Base-by-base conservation (phyloP, 2,888 invertebrate genomes). In the Endotricha flammealis region DNA sequence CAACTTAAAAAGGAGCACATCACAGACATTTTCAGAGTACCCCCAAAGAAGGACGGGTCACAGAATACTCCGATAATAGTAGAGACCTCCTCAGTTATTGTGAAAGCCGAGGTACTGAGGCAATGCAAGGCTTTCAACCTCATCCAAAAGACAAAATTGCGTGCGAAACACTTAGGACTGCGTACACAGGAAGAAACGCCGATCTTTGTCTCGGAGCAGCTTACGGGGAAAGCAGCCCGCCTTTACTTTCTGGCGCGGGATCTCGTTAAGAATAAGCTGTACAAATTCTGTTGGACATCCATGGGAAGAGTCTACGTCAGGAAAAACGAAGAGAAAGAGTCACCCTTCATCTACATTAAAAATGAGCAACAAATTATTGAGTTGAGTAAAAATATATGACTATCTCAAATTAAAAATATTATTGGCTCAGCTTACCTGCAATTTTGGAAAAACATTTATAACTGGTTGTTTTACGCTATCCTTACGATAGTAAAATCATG, bases 231-330 rank as follows among this genome's bases (percentile, higher is more conserved):
- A 29, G 29, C 13, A 3, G 4, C 29, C 2, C 29, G 29, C 4
- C 9, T 29, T 5, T 5, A 17, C 10, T 29, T 29, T 17, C 7
- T 29, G 7, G 16, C 29, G 3, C 9, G 29, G 9, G 29, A 29
- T n/a, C 29, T 29, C 16, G 29, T 29, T 6, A 16, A 17, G n/a
- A 17, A 10, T 29, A 29, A 29, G 6, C n/a, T 9, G 2, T 29
- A 29, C 7, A 29, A 29, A 10, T 29, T 17, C 10, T 17, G 29
- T 7, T 29, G 29, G 29, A 29, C 29, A 2, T 7, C 23, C 3
- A 12, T 8, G 11, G 31, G 31, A 4, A 11, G 11, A 23, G 20
- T 30, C 20, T 30, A 10, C 11, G 12, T 30, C 10, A 13, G 24
- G 10, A 24, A 11, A 29, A 14, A 2, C 10, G 29, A 16, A 16